Base-by-base conservation (phyloP, 2,888 invertebrate genomes). In the Leptarthrus brevirostris region DNA sequence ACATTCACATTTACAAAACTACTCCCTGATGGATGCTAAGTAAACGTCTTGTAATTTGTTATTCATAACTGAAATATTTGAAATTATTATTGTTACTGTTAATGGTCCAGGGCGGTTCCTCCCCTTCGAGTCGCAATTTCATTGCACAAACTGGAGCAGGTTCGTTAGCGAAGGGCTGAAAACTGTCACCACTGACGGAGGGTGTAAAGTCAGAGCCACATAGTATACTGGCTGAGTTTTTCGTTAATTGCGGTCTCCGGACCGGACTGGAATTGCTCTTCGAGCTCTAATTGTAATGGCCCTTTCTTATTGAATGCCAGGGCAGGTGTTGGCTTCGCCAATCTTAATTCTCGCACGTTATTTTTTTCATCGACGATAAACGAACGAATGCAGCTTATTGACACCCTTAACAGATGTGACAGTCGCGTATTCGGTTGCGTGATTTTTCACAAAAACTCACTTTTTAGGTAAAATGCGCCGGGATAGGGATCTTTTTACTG, bases 1-100 rank as follows among this genome's bases (percentile, higher is more conserved):
- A 16, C 69, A 69, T 40, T 36, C 22, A 26, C 14, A 14, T 24
- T 22, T 54, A 30, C 49, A 14, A n/a, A 18, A 6, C 34, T 61
- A 54, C 66, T 74, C 70, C 74, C 53, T 18, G 36, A 34, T 61
- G 69, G 44, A 72, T 53, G 70, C 58, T 64, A 72, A 73, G 69
- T 76, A 76, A 76, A 74, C 61, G 54, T 74, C 74, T 64, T 76
- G 76, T 76, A 76, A 76, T 76, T 76, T 76, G 76, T 76, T 76
- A 76, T 76, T 76, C 76, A 76, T 76, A 76, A 76, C 76, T 76
- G 58, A 72, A 72, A 76, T 74, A 40, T 66, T 61, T 66, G 26
- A 26, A 66, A 74, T 56, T 74, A 22, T 66, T 73, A 70, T 70
- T 74, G 54, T 70, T 58, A 58, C 66, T 61, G 49, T 61, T 73